phyloP scores from a whole-genome alignment of 2,888 invertebrate genomes.

The Halocaridina rubra region DNA sequence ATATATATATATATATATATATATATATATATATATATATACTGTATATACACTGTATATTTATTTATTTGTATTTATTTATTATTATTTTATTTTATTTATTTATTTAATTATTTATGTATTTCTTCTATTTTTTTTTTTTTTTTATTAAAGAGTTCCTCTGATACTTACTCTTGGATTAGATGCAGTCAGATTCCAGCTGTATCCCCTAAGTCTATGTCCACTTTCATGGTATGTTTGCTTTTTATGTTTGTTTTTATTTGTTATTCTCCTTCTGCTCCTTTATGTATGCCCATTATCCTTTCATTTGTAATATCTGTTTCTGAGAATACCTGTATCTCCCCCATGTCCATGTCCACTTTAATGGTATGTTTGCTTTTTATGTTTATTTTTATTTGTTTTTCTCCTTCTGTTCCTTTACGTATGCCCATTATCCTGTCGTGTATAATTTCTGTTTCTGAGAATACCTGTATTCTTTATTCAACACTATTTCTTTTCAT shows the following conservation, averaged over 20 bases:
- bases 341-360: too few species aligned
- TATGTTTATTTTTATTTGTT: background rate
- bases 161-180: slow-evolving; percentile 6
- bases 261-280: background rate
- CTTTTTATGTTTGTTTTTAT: background rate
- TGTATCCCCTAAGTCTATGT: slow-evolving; percentile 10
- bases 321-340: background rate
- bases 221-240: slow-evolving; percentile 13
- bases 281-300: background rate
- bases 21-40: too few species aligned
- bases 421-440: background rate
- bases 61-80: too few species aligned
- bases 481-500: too few species aligned
- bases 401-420: too few species aligned
- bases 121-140: too few species aligned
- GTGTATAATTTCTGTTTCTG: background rate
- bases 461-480: background rate
- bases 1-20: too few species aligned
- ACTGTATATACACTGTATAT: too few species aligned
- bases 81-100: too few species aligned
- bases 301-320: background rate
- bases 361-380: background rate
- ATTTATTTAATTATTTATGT: too few species aligned
- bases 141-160: background rate
- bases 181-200: slow-evolving; percentile 11